Evolutionary conservation across 2,797 vertebrate species (phyloP), one percentile per base, ranked within the genome.

Genomic region (Trachurus trachurus): DNA sequence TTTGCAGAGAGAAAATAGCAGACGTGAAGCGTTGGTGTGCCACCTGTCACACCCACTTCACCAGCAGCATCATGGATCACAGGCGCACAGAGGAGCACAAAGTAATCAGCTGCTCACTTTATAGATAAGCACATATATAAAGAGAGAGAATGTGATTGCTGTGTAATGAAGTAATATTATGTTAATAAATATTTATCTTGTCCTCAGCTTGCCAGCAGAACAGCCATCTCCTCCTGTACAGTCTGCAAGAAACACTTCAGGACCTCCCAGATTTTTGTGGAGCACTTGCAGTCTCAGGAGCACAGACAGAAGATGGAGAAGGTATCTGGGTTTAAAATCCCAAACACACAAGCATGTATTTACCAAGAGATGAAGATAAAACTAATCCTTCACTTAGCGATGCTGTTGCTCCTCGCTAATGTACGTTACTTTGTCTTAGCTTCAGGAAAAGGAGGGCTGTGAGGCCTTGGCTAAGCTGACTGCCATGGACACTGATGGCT

Each of bases 181-280:
- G 40, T 42, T 12, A 42, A 42, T 42, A 11, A 42, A 37, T 37
- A 37, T 37, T 37, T 8, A 37, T 37, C n/a, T 80, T 10, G 26
- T 81, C 79, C 62, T 42, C 88, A 99, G 98, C 91, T 97, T 3
- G 96, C 96, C 82, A 96, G 96, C 72, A 96, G 95, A 53, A 95
- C 94, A 0, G 91, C 96, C 54, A 93, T 97, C 76, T 97, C 96
- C 50, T 97, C 96, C 90, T 99, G 98, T 91, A 97, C 96, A 0
- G 83, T 97, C 76, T 99, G 98, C 88, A 97, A 94, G 92, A 96
- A 96, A 76, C 95, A 96, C 84, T 99, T 99, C 94, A 97, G 95
- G 91, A 98, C 95, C 8, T 96, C 98, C 2, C 96, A 96, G 91
- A 96, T 97, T 71, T 99, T 99, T 60, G 94, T 99, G 87, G 97